These are phyloP conservation scores for Dicaeum eximium DNA, from an alignment of 2,113 vertebrate genomes.

Conservation along the genomic window DNA sequence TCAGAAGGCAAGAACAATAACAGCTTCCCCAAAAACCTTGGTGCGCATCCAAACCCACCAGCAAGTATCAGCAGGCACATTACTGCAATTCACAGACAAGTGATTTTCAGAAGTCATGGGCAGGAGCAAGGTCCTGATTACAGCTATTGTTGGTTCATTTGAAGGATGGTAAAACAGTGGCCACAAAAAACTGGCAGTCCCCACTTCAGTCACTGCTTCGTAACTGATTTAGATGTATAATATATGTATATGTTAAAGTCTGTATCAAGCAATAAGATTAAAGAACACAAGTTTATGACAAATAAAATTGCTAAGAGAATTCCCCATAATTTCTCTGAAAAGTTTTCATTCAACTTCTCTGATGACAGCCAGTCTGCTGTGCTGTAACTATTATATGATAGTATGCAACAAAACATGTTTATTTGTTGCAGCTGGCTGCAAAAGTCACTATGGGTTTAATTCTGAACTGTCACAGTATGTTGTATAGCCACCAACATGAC, in stretches of 20 bases:
- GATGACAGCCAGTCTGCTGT: background rate
- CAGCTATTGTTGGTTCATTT: background rate
- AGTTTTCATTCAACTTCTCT: background rate
- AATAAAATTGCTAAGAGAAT: background rate
- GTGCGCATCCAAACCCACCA: background rate
- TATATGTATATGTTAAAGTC: background rate
- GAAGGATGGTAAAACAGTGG: background rate
- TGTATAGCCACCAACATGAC: background rate
- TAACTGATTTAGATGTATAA: background rate
- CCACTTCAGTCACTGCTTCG: background rate
- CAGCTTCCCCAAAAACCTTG: background rate
- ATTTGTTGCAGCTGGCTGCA: constrained; percentile 36
- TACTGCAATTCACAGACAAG: background rate
- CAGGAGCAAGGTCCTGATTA: background rate
- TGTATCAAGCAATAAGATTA: background rate
- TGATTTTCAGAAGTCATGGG: background rate
- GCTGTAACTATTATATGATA: background rate
- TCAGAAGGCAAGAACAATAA: background rate
- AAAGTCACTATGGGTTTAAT: constrained; percentile 24
- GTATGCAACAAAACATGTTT: constrained; percentile 27
- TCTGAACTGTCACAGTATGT: background rate
- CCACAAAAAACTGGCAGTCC: background rate
- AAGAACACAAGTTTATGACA: background rate
- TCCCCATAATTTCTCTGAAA: background rate
- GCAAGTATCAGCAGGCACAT: background rate